Base-by-base conservation (phyloP, 1,140 invertebrate genomes). In the Apis laboriosa region DNA sequence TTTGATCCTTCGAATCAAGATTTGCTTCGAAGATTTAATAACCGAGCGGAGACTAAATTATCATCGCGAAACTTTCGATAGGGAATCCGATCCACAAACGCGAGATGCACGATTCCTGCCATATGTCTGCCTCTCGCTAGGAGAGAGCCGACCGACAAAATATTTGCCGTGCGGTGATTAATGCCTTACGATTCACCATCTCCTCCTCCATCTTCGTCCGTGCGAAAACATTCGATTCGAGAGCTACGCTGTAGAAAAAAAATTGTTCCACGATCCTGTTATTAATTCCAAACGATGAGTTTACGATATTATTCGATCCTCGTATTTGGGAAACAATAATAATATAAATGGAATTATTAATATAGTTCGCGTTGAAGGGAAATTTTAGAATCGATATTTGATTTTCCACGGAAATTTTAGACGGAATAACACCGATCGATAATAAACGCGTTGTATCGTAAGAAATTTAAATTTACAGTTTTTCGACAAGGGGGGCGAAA, bases 11-110 rank as follows among this genome's bases (percentile, higher is more conserved):
- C 15, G 15, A 17, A 17, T 7, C 55, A 4, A 17, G 55, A 56
- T 56, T 56, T 56, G 55, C 55, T 34, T 34, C 34, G 21, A 19
- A 66, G 21, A 66, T 21, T 56, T 73, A 73, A 80, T 80, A 73
- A 72, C 51, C 17, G 13, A 9, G 15, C n/a, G 9, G 5, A 11
- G 21, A 51, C 4, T 72, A 17, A 72, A 64, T 80, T 64, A 80
- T 80, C 58, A 58, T 72, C 53, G 17, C 67, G 56, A 79, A 71
- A 61, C 56, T 17, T 28, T 79, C 49, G 28, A 5, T 56, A 11
- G 9, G 49, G 61, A 75, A 13, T 4, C 21, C 15, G 15, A 19
- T 61, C 24, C 77, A 4, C n/a, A 19, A 58, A 60, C 43, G 34
- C 43, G 34, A 7, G 34, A 7, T 7, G 34, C 24, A 24, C 24